Evolutionary conservation across 2,888 invertebrate genomes (phyloP).

Genomic region (Cephus rjabovi): DNA sequence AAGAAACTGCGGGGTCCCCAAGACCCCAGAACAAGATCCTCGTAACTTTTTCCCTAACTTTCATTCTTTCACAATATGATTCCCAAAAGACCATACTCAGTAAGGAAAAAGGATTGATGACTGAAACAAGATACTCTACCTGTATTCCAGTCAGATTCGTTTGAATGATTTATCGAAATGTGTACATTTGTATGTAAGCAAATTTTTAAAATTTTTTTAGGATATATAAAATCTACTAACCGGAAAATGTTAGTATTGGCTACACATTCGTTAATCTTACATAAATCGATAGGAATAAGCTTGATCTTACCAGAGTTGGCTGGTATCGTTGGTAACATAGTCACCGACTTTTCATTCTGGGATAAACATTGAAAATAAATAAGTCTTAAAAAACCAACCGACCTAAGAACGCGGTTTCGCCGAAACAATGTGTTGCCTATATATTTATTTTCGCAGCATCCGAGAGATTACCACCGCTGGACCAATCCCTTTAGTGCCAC

Average conservation of each 20-base stretch:
- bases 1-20: neutral
- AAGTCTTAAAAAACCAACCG: slow-evolving; percentile 4
- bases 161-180: neutral
- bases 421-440: slow-evolving; percentile 42
- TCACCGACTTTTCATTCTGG: neutral
- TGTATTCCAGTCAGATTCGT: neutral
- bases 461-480: slow-evolving; percentile 39
- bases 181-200: neutral
- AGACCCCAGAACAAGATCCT: neutral
- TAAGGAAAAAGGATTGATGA: neutral
- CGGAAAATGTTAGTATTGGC: neutral
- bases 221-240: neutral
- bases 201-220: neutral
- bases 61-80: neutral
- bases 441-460: slow-evolving; percentile 51
- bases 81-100: neutral
- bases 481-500: slow-evolving; percentile 48
- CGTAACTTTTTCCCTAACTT: neutral
- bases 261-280: neutral
- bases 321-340: neutral
- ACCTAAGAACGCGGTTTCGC: slow-evolving; percentile 7
- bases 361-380: slow-evolving; percentile 5
- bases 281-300: neutral
- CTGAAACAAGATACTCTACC: neutral
- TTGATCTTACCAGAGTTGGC: neutral